A percentile compares a stretch with the other conserved stretches of the same genome.
Evolutionary conservation across 1,140 invertebrate genomes (phyloP).

Genomic region (Drosophila fuyamai): DNA sequence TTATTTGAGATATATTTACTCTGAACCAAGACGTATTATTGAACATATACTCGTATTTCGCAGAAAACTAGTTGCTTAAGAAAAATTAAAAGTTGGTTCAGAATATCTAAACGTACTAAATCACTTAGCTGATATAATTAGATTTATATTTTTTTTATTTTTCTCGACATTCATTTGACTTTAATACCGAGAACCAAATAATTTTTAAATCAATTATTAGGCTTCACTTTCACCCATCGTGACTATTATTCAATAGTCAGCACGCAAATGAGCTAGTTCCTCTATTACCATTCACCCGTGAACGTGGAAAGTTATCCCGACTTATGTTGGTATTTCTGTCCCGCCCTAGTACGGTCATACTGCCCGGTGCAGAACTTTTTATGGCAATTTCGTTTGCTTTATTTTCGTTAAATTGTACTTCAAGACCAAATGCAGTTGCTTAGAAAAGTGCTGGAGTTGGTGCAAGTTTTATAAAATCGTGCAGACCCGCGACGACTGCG

Average conservation of each 20-base stretch:
- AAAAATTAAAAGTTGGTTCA: no score
- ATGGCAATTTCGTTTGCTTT: slow-evolving; percentile 30
- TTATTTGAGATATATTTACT: no score
- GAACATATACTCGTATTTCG: no score
- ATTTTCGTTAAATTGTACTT: slow-evolving; percentile 54
- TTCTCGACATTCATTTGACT: neutral
- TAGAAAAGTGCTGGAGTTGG: slow-evolving; percentile 55
- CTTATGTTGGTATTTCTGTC: neutral
- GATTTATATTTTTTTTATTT: neutral
- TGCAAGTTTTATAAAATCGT: slow-evolving; percentile 80
- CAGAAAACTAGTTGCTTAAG: no score
- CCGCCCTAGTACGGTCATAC: slow-evolving; percentile 18
- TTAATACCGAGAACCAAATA: neutral
- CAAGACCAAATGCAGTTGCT: slow-evolving; percentile 74
- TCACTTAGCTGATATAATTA: no score
- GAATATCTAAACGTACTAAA: no score
- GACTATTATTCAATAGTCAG: neutral
- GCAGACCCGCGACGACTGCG: slow-evolving; percentile 81
- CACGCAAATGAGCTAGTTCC: slow-evolving; percentile 2
- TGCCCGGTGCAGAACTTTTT: slow-evolving; percentile 6
- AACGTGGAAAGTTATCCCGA: neutral
- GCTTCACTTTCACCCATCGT: neutral
- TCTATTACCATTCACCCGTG: neutral
- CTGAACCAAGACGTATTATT: no score
- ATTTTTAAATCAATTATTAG: neutral